Percentiles rank a stretch among this genome's conserved stretches.
These are phyloP conservation scores for Dermochelys coriacea DNA, from an alignment of 2,797 vertebrate genomes.

Conservation along the genomic window DNA sequence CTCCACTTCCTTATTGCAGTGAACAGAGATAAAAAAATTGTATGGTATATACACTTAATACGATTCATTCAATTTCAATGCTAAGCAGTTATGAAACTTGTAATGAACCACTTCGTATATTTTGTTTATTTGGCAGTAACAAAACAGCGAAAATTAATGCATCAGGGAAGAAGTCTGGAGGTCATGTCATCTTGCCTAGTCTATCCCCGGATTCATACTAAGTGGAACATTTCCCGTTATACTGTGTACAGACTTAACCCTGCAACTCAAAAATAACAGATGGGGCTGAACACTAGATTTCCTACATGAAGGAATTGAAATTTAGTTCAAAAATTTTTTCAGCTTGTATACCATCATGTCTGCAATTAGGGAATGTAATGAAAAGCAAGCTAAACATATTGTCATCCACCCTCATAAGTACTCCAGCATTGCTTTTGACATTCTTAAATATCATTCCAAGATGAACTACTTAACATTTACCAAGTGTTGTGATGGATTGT, in stretches of 20 bases:
- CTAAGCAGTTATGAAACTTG: conserved; percentile 13
- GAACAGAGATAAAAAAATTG: conserved; percentile 31
- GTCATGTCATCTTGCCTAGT: neutral
- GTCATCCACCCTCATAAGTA: neutral
- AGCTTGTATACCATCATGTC: neutral
- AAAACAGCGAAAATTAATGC: conserved; percentile 20
- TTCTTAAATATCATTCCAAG: neutral
- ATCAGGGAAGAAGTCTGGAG: neutral
- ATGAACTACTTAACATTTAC: neutral
- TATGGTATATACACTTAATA: conserved; percentile 8
- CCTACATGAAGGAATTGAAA: neutral
- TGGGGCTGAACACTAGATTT: neutral
- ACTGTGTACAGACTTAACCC: neutral
- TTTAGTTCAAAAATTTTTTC: neutral
- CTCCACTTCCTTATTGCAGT: neutral
- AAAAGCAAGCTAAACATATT: neutral
- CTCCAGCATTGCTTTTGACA: neutral
- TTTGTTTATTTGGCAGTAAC: conserved; percentile 34
- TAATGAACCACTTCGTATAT: conserved; percentile 32
- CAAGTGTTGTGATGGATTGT: neutral
- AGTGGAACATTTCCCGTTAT: neutral
- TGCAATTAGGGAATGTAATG: neutral
- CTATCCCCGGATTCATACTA: neutral
- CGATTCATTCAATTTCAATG: neutral
- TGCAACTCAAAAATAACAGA: neutral